Evolutionary conservation across 2,888 invertebrate species (phyloP).

Genomic region (Cerastis rubricosa): DNA sequence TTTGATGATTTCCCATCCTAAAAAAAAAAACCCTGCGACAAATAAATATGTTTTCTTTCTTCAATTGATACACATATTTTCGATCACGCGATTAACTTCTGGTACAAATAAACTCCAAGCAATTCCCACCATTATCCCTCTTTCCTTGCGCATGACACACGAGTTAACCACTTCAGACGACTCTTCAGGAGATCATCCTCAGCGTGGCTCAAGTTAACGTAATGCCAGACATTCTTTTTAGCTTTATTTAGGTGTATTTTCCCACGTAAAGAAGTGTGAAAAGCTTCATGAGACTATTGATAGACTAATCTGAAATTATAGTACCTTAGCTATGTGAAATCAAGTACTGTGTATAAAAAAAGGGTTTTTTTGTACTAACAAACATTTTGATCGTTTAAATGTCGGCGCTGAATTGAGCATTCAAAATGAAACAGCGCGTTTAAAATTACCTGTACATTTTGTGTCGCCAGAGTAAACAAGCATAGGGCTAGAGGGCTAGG

Average conservation of each 20-base stretch:
- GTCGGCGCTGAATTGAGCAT: neutral
- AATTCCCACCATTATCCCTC: slow-evolving; percentile 17
- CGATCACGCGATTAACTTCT: slow-evolving; percentile 5
- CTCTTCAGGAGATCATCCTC: slow-evolving; percentile 39
- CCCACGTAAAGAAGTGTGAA: neutral
- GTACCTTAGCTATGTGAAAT: neutral
- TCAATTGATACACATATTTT: neutral
- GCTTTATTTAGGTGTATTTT: neutral
- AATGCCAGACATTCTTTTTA: slow-evolving; percentile 32
- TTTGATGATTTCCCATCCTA: no score
- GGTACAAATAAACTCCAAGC: slow-evolving; percentile 10
- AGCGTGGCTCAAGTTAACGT: slow-evolving; percentile 31
- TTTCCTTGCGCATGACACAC: slow-evolving; percentile 46
- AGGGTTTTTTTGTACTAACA: neutral
- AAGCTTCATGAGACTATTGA: neutral
- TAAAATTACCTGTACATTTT: neutral
- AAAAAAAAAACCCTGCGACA: no score
- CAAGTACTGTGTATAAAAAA: neutral
- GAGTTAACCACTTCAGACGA: slow-evolving; percentile 56
- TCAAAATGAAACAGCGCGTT: neutral
- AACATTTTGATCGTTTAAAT: neutral
- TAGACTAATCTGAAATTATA: neutral
- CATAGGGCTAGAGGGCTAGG: no score
- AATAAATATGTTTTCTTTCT: no score
- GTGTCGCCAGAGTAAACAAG: neutral